Evolutionary conservation across 2,113 vertebrate species (phyloP).

Genomic region (Rhynchopsitta pachyrhyncha): DNA sequence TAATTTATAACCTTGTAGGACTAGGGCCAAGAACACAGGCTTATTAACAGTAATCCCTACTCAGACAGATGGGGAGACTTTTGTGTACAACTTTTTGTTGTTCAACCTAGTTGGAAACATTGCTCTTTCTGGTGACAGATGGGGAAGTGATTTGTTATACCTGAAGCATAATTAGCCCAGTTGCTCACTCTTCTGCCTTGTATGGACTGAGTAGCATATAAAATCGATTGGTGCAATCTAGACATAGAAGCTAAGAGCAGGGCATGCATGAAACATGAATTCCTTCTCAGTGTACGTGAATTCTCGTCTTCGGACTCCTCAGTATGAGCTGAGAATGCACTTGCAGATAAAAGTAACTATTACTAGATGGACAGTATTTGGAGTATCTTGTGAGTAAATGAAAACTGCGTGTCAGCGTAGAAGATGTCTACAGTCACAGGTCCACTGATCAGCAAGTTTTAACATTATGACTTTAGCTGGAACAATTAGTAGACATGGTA

Average conservation of each 20-base stretch:
- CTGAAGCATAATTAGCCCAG: neutral
- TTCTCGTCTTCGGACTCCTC: neutral
- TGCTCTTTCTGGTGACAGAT: neutral
- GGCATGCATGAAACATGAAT: neutral
- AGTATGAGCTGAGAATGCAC: neutral
- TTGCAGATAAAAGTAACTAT: neutral
- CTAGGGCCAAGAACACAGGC: neutral
- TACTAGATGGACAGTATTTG: neutral
- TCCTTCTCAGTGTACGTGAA: neutral
- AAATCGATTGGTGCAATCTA: neutral
- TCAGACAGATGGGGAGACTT: constrained; percentile 36
- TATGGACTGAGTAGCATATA: neutral
- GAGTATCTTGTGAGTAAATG: neutral
- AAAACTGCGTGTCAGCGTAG: neutral
- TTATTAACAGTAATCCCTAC: constrained; percentile 41
- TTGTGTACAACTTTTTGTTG: constrained; percentile 16
- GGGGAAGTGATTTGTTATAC: neutral
- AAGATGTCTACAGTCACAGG: neutral
- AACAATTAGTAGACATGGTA: neutral
- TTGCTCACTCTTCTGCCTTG: neutral
- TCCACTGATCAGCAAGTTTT: neutral
- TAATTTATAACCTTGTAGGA: neutral
- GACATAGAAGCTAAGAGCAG: neutral
- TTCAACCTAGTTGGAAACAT: neutral
- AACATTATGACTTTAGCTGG: neutral